Evolutionary conservation across 2,797 vertebrate genomes (phyloP).

Genomic region (Anas bahamensis): DNA sequence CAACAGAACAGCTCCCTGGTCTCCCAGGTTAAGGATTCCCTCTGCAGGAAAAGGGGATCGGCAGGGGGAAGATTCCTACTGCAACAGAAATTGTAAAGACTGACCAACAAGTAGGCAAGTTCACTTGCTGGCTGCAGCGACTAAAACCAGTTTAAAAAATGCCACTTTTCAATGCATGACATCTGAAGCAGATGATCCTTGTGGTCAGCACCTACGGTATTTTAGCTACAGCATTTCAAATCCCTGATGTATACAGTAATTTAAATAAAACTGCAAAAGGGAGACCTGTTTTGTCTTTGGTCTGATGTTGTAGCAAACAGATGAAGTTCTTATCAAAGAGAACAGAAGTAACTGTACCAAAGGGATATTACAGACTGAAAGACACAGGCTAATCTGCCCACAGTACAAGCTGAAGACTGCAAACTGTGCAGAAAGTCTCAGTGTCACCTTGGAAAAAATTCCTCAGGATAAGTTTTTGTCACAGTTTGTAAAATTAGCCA

Average conservation of each 20-base stretch:
- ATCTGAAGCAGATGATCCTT: neutral
- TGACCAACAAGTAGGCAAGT: neutral
- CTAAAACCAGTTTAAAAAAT: neutral
- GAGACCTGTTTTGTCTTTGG: neutral
- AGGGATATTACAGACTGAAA: neutral
- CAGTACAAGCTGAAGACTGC: neutral
- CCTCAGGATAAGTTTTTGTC: neutral
- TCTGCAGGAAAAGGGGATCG: neutral
- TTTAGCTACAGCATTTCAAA: neutral
- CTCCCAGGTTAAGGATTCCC: neutral
- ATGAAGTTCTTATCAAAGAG: neutral
- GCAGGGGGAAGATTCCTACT: neutral
- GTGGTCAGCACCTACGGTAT: neutral
- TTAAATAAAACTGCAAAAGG: neutral
- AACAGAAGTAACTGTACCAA: neutral
- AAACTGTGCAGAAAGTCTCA: neutral
- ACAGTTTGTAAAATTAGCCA: neutral
- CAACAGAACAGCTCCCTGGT: neutral
- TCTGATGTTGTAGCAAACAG: neutral
- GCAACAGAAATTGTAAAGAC: neutral
- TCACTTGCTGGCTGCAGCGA: neutral
- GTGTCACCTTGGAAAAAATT: neutral
- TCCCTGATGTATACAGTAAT: neutral
- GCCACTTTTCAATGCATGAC: neutral
- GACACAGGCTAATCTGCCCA: neutral